A percentile compares a stretch with the other conserved stretches of the same genome.
These are phyloP conservation scores for Amiota minor DNA, from an alignment of 2,888 invertebrate species.

Conservation along the genomic window DNA sequence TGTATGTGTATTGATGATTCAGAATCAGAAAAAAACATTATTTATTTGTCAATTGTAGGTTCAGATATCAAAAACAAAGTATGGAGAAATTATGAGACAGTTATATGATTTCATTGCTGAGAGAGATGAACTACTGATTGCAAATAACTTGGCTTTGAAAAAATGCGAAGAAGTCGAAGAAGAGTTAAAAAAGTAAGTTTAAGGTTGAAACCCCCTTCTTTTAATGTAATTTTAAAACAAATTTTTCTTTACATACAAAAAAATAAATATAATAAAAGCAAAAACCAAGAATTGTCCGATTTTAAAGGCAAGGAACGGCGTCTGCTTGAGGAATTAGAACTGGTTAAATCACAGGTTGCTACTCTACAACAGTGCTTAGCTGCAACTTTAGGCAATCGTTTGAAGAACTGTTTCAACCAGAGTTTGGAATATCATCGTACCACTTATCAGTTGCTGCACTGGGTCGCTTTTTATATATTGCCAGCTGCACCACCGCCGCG, in stretches of 20 bases:
- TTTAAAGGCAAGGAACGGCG: slow-evolving; percentile 35
- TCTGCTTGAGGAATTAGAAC: slow-evolving; percentile 52
- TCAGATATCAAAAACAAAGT: too few species aligned
- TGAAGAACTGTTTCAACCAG: slow-evolving; percentile 56
- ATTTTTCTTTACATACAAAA: too few species aligned
- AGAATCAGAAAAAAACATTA: too few species aligned
- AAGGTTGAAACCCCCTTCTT: neutral
- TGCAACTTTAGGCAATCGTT: slow-evolving; percentile 59
- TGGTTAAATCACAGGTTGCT: slow-evolving; percentile 43
- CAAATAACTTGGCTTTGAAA: too few species aligned
- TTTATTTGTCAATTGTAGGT: too few species aligned
- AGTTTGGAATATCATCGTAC: slow-evolving; percentile 54
- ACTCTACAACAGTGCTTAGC: slow-evolving; percentile 57
- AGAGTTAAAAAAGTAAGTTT: slow-evolving; percentile 33
- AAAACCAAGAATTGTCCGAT: slow-evolving; percentile 44
- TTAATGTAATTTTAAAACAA: too few species aligned
- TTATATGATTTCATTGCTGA: too few species aligned
- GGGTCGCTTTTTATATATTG: slow-evolving; percentile 61
- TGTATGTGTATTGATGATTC: too few species aligned
- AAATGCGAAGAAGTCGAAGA: slow-evolving; percentile 26
- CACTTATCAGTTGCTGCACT: slow-evolving; percentile 62
- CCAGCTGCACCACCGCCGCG: slow-evolving; percentile 65
- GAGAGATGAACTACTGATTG: too few species aligned
- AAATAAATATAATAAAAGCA: slow-evolving; percentile 39
- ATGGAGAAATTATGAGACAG: too few species aligned